phyloP scores from a whole-genome alignment of 2,113 vertebrate genomes.

The Crotalus horridus region DNA sequence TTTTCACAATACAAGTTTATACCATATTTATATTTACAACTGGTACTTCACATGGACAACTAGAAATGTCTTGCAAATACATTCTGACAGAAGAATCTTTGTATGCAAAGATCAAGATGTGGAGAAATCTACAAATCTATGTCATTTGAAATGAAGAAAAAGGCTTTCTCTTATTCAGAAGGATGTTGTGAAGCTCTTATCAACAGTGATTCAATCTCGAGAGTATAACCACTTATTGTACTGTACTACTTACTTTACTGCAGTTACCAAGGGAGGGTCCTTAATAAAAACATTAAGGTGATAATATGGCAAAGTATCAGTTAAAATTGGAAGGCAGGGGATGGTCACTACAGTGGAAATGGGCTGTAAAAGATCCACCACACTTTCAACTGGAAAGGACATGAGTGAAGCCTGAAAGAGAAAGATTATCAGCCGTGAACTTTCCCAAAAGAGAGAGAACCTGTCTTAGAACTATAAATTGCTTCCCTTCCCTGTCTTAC shows the following conservation, averaged over 20 bases:
- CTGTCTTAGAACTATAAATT: fast-evolving
- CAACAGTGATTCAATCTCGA: neutral
- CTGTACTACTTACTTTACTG: neutral
- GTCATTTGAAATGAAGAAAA: neutral
- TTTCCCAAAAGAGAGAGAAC: neutral
- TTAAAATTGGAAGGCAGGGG: neutral
- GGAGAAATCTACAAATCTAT: neutral
- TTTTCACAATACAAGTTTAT: conserved; percentile 53
- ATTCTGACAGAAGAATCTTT: neutral
- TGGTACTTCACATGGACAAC: conserved; percentile 25
- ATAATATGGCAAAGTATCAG: neutral
- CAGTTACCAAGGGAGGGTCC: neutral
- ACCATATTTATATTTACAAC: conserved; percentile 32
- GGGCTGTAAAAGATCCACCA: neutral
- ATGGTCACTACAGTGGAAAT: neutral
- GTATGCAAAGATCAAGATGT: neutral
- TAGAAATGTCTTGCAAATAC: neutral
- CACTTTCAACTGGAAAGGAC: neutral
- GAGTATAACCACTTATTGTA: neutral
- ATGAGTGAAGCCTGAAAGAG: conserved; percentile 3
- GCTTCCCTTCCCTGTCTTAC: neutral
- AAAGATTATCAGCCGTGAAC: fast-evolving
- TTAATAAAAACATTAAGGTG: neutral
- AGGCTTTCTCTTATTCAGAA: neutral
- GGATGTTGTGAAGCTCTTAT: neutral